Evolutionary conservation across 2,888 invertebrate species (phyloP), one percentile per base, ranked within the genome.

Genomic region (Lasiommata megera): DNA sequence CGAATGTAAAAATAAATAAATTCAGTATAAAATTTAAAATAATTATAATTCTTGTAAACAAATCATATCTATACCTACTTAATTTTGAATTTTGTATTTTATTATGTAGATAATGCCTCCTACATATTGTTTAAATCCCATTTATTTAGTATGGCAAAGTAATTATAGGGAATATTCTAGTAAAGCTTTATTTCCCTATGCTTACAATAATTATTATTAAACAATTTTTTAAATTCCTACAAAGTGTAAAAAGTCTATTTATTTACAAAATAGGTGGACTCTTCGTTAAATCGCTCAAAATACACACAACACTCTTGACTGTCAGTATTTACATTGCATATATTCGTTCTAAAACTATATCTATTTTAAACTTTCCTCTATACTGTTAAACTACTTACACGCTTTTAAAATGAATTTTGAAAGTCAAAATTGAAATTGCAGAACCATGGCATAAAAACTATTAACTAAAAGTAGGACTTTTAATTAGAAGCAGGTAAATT

Each of bases 241-340:
- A 75, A 80, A 77, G 83, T 87, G 88, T 88, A 88, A 86, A 51
- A 88, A 88, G 80, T 81, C 83, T 84, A 83, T 80, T 76, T 86
- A 89, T 87, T 86, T 89, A 89, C 88, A 89, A 86, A 87, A 87
- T 88, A 89, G 89, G 89, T 90, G 89, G 89, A 88, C 84, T 87
- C 81, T 90, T 90, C 88, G 87, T 86, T 83, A 82, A 79, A 86
- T 83, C 80, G 76, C 76, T 79, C 79, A 79, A 77, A 84, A 82
- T 76, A 69, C 86, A 87, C 88, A 78, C 87, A 79, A 80, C 77
- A 79, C 80, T 75, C 69, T 72, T 79, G 73, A 65, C 64, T 60
- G 66, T 59, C 64, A 79, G 77, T 74, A 79, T 65, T 66, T 67
- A 71, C 67, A 68, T 57, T 50, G 58, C 59, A 58, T 61, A 46